phyloP scores from a whole-genome alignment of 2,888 invertebrate genomes.

The Pristionchus exspectatus region DNA sequence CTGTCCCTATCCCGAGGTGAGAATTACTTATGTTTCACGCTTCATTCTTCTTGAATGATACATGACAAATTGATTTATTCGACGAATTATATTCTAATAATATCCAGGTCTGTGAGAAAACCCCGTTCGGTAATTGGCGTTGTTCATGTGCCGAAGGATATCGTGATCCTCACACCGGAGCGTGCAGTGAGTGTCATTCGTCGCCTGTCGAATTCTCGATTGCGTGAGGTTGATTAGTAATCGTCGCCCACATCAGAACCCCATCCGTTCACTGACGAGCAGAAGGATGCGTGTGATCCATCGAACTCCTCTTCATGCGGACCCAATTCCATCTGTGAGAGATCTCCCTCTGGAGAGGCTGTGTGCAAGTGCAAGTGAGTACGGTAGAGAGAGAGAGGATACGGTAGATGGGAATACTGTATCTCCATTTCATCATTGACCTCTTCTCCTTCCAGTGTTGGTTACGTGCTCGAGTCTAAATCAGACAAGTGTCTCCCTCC shows the following conservation, averaged over 20 bases:
- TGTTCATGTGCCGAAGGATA: slow-evolving; percentile 72
- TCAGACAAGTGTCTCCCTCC: slow-evolving; percentile 69
- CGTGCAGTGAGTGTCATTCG: slow-evolving; percentile 54
- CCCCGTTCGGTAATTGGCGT: slow-evolving; percentile 76
- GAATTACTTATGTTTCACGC: background rate
- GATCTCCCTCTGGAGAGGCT: slow-evolving; percentile 65
- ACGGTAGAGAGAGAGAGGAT: background rate
- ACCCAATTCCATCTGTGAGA: slow-evolving; percentile 65
- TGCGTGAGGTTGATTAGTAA: background rate
- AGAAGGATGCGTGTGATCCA: slow-evolving; percentile 65
- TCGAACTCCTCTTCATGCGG: slow-evolving; percentile 59
- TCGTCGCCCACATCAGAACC: slow-evolving; percentile 25
- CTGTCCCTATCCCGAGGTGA: slow-evolving; percentile 73
- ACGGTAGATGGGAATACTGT: background rate
- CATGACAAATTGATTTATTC: too few species aligned
- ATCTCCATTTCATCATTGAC: background rate
- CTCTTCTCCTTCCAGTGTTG: slow-evolving; percentile 57
- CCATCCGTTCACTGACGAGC: slow-evolving; percentile 24
- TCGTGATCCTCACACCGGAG: slow-evolving; percentile 54
- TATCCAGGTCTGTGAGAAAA: slow-evolving; percentile 69
- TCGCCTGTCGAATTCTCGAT: background rate
- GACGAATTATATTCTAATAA: background rate
- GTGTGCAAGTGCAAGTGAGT: slow-evolving; percentile 67
- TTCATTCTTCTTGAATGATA: too few species aligned
- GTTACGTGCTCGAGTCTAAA: slow-evolving; percentile 67